Evolutionary conservation across 2,113 vertebrate species (phyloP), one percentile per base, ranked within the genome.

Genomic region (Speoplatyrhinus poulsoni): DNA sequence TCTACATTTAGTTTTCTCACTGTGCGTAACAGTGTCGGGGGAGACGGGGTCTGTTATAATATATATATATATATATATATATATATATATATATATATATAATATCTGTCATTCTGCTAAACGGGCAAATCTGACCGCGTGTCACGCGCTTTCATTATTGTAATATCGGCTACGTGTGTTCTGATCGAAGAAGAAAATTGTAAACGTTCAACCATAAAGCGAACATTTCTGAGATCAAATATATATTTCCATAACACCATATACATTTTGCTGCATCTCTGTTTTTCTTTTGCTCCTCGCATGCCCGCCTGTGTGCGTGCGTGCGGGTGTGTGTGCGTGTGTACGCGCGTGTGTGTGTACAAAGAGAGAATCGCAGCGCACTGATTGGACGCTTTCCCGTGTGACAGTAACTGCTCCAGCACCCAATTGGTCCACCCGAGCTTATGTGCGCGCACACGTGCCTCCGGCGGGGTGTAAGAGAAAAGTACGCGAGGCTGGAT

Each of bases 401-500:
- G 84, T 89, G 94, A 94, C 93, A 91, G 87, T 78, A 74, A 82
- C 80, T 80, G 71, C 81, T 67, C 60, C 12, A 16, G 61, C 50
- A 10, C 11, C 61, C 46, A 68, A 96, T 98, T 97, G 96, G 96
- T 65, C 79, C 65, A 73, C 77, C 72, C 68, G 91, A 93, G 91
- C 93, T 92, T 92, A 94, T 93, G 93, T 87, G 82, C 87, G 84
- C 76, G 88, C 93, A 94, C 94, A 96, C 93, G 95, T 94, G 96
- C 94, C 96, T 95, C 95, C 94, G 94, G 94, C 90, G 81, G 89
- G 87, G 87, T 91, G 91, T 92, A 85, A 85, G 82, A 88, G 86
- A 93, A 90, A 81, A 92, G 78, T 81, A 62, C 90, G 90, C 84
- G 91, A 55, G 52, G 52, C 13, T 16, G 36, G 52, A 13, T n/a